These are phyloP conservation scores for Archivesica marissinica DNA, from an alignment of 1,140 invertebrate species.

Conservation along the genomic window DNA sequence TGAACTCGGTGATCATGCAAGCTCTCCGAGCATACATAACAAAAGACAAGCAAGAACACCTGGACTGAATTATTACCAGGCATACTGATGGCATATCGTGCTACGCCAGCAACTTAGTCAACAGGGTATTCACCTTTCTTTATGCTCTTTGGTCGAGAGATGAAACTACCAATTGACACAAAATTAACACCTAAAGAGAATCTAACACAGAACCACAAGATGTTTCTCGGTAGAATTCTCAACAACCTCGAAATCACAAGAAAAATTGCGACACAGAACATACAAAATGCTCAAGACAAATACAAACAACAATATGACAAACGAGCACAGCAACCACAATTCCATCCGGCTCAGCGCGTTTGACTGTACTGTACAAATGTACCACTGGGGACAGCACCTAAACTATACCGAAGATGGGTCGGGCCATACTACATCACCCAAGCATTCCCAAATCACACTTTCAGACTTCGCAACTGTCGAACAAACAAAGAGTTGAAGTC, in stretches of 20 bases:
- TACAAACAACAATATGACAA: constrained; percentile 56
- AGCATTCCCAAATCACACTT: constrained; percentile 40
- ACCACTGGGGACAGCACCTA: constrained; percentile 25
- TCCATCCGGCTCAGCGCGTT: constrained; percentile 53
- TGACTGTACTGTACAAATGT: background rate
- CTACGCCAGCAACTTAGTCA: constrained; percentile 37
- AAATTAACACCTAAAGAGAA: background rate
- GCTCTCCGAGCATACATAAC: constrained; percentile 45
- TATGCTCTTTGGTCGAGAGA: constrained; percentile 62
- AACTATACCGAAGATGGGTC: constrained; percentile 45
- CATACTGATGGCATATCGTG: constrained; percentile 57
- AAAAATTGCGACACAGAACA: constrained; percentile 51
- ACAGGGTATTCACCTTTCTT: constrained; percentile 40
- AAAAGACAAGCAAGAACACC: constrained; percentile 53
- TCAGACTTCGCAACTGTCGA: constrained; percentile 17
- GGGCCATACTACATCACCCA: constrained; percentile 54
- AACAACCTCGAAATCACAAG: constrained; percentile 33
- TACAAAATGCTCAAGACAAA: constrained; percentile 40
- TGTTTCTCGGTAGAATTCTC: background rate
- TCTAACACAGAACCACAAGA: background rate
- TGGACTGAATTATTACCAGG: constrained; percentile 55
- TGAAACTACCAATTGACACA: constrained; percentile 52
- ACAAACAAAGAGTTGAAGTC: constrained; percentile 40
- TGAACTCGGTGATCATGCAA: constrained; percentile 32
- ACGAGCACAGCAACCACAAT: constrained; percentile 33